Evolutionary conservation across 37 sponge, comb jelly and placozoan genomes (phyloP).

Genomic region (Mnemiopsis leidyi): DNA sequence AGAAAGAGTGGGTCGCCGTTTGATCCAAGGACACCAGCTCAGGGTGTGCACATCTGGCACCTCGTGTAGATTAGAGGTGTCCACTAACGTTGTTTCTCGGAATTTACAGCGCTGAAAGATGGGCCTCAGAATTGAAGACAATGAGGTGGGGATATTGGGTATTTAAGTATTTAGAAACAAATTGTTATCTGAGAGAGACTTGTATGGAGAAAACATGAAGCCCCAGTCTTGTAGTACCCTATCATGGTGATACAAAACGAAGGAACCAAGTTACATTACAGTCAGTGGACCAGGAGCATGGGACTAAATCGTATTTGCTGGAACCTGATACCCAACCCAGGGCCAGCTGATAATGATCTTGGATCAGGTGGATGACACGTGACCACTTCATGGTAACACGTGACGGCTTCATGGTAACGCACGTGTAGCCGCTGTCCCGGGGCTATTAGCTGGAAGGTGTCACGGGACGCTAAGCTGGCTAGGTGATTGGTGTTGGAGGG

Average conservation of each 20-base stretch:
- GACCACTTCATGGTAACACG: not conserved
- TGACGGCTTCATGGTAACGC: not conserved
- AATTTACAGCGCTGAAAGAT: not conserved
- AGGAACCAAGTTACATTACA: not conserved
- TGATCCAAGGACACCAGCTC: not conserved
- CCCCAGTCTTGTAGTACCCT: not conserved
- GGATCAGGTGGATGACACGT: not conserved
- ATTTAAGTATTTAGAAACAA: too few relatives aligned
- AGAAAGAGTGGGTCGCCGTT: too few relatives aligned
- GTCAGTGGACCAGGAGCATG: not conserved
- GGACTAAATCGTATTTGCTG: not conserved
- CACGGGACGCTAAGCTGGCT: not conserved
- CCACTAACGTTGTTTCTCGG: not conserved
- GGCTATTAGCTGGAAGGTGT: not conserved
- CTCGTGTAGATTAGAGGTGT: not conserved
- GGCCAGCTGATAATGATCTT: not conserved
- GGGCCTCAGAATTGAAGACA: not conserved
- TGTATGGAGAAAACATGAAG: too few relatives aligned
- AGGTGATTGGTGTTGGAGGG: not conserved
- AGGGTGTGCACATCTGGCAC: not conserved
- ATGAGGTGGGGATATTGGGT: not conserved
- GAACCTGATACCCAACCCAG: not conserved
- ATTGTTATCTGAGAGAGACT: too few relatives aligned
- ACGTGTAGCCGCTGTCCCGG: not conserved
- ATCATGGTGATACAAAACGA: not conserved